Percentiles rank a stretch among this genome's conserved stretches.
Evolutionary conservation across 1,140 invertebrate species (phyloP).

Genomic region (Phymastichus coffea): DNA sequence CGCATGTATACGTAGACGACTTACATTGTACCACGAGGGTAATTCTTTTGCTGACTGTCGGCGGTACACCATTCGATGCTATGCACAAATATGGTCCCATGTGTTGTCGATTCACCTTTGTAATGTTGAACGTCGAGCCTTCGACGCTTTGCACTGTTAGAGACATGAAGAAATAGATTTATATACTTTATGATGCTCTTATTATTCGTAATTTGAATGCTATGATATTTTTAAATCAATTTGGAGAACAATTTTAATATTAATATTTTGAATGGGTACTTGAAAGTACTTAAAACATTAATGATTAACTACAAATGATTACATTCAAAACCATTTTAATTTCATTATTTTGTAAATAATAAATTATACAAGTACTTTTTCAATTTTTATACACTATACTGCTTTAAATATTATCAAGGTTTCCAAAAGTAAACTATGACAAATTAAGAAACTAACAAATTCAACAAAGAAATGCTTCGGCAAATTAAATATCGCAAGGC

Average conservation of each 20-base stretch:
- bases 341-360: too few species aligned
- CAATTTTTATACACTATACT: too few species aligned
- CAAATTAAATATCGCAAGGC: too few species aligned
- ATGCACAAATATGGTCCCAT: conserved; percentile 92
- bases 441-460: too few species aligned
- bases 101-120: conserved; percentile 80
- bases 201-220: not conserved
- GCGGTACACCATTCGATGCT: conserved; percentile 80
- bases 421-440: too few species aligned
- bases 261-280: too few species aligned
- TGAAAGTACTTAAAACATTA: too few species aligned
- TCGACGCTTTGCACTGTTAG: conserved; percentile 66
- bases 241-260: not conserved
- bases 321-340: too few species aligned
- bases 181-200: not conserved
- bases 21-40: conserved; percentile 86
- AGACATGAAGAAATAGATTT: conserved; percentile 28
- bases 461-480: too few species aligned
- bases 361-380: too few species aligned
- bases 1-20: conserved; percentile 44
- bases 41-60: conserved; percentile 84
- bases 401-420: too few species aligned
- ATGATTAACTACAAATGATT: too few species aligned
- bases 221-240: not conserved
- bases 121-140: conserved; percentile 74